Evolutionary conservation across 2,888 invertebrate genomes (phyloP).

Genomic region (Apantesis nais): DNA sequence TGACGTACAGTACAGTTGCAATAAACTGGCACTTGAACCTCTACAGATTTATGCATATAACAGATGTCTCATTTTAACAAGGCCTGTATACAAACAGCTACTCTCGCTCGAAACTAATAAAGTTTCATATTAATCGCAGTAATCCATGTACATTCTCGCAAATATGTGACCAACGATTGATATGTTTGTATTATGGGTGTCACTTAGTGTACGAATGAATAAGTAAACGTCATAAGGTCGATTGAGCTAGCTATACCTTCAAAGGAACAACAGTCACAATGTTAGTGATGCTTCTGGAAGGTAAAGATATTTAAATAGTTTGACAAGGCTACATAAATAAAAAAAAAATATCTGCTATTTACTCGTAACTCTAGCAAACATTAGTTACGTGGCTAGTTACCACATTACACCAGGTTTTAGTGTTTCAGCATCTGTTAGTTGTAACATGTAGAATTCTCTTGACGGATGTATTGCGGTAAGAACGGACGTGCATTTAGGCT

Average conservation of each 20-base stretch:
- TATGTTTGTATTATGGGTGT: not conserved
- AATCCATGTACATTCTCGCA: not conserved
- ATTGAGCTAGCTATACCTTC: too few species aligned
- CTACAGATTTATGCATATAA: not conserved
- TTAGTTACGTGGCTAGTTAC: conserved; percentile 16
- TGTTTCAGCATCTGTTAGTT: conserved; percentile 16
- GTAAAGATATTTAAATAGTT: not conserved
- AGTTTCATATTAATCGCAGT: not conserved
- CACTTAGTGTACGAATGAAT: not conserved
- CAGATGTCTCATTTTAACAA: not conserved
- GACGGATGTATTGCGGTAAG: conserved; percentile 37
- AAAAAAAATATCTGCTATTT: not conserved
- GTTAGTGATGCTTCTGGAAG: not conserved
- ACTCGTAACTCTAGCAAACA: not conserved
- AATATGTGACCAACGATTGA: not conserved
- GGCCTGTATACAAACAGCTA: not conserved
- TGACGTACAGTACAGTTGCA: too few species aligned
- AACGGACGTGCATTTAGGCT: conserved; percentile 59
- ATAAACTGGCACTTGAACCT: too few species aligned
- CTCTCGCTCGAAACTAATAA: not conserved
- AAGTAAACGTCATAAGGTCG: not conserved
- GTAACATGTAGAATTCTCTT: conserved; percentile 23
- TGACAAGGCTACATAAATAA: not conserved
- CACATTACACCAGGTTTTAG: conserved; percentile 20
- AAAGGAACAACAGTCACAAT: not conserved